A percentile compares a stretch with the other conserved stretches of the same genome.
phyloP scores from a whole-genome alignment of 2,113 vertebrate genomes.

The Paralichthys olivaceus region DNA sequence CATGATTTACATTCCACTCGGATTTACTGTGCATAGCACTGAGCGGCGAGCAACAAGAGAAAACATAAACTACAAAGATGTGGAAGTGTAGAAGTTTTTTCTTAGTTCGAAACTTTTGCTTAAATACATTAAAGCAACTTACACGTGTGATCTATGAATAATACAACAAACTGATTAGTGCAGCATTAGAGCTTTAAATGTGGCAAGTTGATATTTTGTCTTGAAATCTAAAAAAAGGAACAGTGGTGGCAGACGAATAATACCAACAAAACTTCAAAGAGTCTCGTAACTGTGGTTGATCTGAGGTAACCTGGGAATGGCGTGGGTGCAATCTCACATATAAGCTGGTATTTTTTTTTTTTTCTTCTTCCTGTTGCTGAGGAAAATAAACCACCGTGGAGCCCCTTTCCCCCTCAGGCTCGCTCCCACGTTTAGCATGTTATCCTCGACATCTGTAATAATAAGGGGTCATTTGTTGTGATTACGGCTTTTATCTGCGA shows the following conservation, averaged over 20 bases:
- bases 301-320: slow-evolving; percentile 74
- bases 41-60: too few species aligned
- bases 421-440: slow-evolving; percentile 86
- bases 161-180: neutral
- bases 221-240: neutral
- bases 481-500: slow-evolving; percentile 88
- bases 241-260: slow-evolving; percentile 8
- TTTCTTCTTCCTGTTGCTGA: slow-evolving; percentile 74
- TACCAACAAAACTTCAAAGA: slow-evolving; percentile 57
- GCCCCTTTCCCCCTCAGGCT: slow-evolving; percentile 78
- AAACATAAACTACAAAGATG: neutral
- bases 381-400: slow-evolving; percentile 73
- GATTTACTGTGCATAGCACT: neutral
- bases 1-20: slow-evolving; percentile 4
- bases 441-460: slow-evolving; percentile 92
- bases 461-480: slow-evolving; percentile 89
- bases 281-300: slow-evolving; percentile 44
- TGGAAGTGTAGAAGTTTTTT: neutral
- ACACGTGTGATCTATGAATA: neutral
- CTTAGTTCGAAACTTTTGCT: neutral
- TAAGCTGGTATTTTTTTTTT: slow-evolving; percentile 72
- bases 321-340: slow-evolving; percentile 69
- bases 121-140: neutral
- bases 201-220: neutral
- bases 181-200: neutral